Evolutionary conservation across 30 jellyfish, hydroid and myxozoan genomes (phyloP), one percentile per base, ranked within the genome.

Genomic region (Chrysaora quinquecirrha): DNA sequence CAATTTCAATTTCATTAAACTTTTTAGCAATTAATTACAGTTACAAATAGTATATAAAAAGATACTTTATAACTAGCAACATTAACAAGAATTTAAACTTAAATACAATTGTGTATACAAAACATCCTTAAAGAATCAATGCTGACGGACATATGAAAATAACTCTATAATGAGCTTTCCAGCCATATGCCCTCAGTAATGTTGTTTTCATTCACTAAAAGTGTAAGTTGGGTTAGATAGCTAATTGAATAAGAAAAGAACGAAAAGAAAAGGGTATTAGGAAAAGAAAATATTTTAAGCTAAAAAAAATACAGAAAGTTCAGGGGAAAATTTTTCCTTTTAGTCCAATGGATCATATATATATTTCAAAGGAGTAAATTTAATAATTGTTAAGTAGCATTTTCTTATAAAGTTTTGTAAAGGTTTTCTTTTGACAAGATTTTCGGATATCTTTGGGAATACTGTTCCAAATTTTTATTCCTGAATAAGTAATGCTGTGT

Each of bases 101-200:
- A 66, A 66, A 28, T 66, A 66, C 78, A 66, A 66, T 66, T 66
- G 48, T 24, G 48, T 30, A 66, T 66, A n/a, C n/a, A 66, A 66
- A 66, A 66, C 56, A 66, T 66, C 78, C 24, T 66, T 66, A 24
- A 66, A 66, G 61, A 66, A 66, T 18, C 23, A 66, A 43, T 28
- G 78, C 78, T 66, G 78, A 66, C 52, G 78, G 78, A 66, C 78
- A 66, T 66, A 66, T 66, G 78, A 66, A 66, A 66, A 66, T 66
- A 66, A 66, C 78, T 66, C 78, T 66, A 30, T 28, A 66, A 24
- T 25, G 78, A 30, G 78, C 78, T 66, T 66, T 66, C 78, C 61
- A 66, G 78, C 78, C 78, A 66, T 66, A 66, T 66, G 56, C 78
- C 78, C 58, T 66, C 78, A 66, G 56, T 66, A 60, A 66, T 19